Evolutionary conservation across 2,797 vertebrate species (phyloP).

Genomic region (Ara ararauna): DNA sequence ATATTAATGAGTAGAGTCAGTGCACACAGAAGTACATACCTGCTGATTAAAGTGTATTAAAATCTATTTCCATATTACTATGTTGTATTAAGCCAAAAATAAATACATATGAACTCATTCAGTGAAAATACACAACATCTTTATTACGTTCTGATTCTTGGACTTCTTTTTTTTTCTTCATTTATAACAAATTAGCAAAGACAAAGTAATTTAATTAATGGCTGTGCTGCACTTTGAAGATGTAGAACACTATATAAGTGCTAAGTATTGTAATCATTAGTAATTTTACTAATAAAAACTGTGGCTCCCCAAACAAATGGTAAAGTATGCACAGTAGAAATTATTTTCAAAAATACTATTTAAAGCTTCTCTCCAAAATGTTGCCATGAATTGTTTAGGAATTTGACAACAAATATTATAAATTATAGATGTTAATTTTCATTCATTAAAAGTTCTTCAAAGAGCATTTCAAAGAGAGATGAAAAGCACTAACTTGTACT

Average conservation of each 20-base stretch:
- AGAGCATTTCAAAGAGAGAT: slow-evolving; percentile 75
- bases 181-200: slow-evolving; percentile 68
- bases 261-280: slow-evolving; percentile 73
- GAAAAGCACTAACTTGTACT: slow-evolving; percentile 75
- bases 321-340: slow-evolving; percentile 46
- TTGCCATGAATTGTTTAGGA: slow-evolving; percentile 74
- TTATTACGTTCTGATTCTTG: slow-evolving; percentile 16
- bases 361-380: slow-evolving; percentile 65
- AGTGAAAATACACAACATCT: background rate
- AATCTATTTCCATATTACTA: background rate
- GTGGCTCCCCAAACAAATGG: slow-evolving; percentile 19
- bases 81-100: background rate
- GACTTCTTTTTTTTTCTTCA: background rate
- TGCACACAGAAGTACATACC: background rate
- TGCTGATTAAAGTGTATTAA: slow-evolving; percentile 21
- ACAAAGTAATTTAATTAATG: slow-evolving; percentile 74
- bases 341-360: slow-evolving; percentile 65
- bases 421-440: slow-evolving; percentile 76
- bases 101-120: background rate
- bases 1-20: background rate
- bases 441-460: slow-evolving; percentile 78
- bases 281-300: slow-evolving; percentile 68
- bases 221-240: slow-evolving; percentile 71
- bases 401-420: slow-evolving; percentile 71
- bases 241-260: slow-evolving; percentile 55